Base-by-base conservation (phyloP, 2,113 vertebrate genomes). In the Blennius ocellaris region DNA sequence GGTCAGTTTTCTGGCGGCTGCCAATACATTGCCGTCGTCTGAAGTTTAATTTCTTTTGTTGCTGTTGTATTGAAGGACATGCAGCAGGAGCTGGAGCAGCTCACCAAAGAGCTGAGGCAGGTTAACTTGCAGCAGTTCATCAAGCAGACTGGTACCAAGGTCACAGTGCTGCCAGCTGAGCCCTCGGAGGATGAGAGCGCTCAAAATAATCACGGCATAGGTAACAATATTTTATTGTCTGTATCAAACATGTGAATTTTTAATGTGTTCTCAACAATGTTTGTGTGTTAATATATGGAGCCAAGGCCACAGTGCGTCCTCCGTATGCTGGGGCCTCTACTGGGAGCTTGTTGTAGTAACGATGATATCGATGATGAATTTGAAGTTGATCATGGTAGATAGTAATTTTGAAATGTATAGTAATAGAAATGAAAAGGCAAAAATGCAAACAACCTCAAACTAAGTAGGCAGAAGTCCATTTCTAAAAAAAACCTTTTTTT, bases 41-140 rank as follows among this genome's bases (percentile, higher is more conserved):
- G 3, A 64, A 17, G 15, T 30, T 17, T 69, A 2, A 39, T 56
- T 38, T 69, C 11, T 43, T 8, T n/a, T n/a, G 0, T 5, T 67
- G 51, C 12, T 69, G 51, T 76, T 76, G 82, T 7, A 16, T 57
- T 81, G 55, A 75, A 99, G 98, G 96, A 98, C 83, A 97, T 95
- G 92, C 97, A 99, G 41, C 95, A 96, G 21, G 97, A 99, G 69
- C 92, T 99, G 91, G 96, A 99, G 84, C 97, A 96, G 84, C 81
- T 99, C 90, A 99, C 98, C 6, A 99, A 98, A 91, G 97, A 99
- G 93, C 93, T 99, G 77, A 93, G 98, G 51, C 98, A 99, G 81
- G 98, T 99, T 37, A 99, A 99, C 68, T 96, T 99, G 58, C 97
- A 99, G 72, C 97, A 99, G 88, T 99, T 99, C 81, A 99, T 99